These are phyloP conservation scores for Condylostylus longicornis DNA, from an alignment of 1,140 invertebrate genomes.

Conservation along the genomic window DNA sequence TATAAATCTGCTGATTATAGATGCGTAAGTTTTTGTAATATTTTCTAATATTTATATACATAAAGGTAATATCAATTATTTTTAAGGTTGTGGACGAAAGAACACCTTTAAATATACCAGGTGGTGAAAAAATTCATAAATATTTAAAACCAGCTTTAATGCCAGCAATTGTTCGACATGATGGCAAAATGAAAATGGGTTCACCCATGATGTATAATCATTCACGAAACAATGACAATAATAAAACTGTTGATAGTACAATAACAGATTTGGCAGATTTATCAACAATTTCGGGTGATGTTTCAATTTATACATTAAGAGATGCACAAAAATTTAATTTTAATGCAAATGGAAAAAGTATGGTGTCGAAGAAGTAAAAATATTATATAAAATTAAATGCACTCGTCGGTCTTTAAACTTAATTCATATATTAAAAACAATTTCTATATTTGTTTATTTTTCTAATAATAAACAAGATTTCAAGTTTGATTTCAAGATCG, in stretches of 20 bases:
- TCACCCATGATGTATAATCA: not conserved
- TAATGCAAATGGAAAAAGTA: too few species aligned
- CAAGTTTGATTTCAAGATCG: too few species aligned
- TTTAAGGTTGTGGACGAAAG: slow-evolving; percentile 24
- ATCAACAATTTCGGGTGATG: slow-evolving; percentile 25
- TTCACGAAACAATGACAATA: not conserved
- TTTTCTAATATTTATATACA: not conserved
- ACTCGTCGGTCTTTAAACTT: too few species aligned
- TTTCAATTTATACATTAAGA: slow-evolving; percentile 28
- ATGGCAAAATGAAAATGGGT: slow-evolving; percentile 22
- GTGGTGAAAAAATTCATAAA: slow-evolving; percentile 23
- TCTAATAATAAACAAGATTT: too few species aligned
- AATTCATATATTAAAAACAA: too few species aligned
- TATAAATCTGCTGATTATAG: slow-evolving; percentile 26
- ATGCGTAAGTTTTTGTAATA: slow-evolving; percentile 14
- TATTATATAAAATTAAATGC: too few species aligned
- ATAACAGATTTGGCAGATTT: slow-evolving; percentile 25
- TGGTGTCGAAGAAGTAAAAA: too few species aligned
- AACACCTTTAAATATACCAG: slow-evolving; percentile 22
- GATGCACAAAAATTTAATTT: slow-evolving; percentile 29
- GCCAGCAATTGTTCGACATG: slow-evolving; percentile 23
- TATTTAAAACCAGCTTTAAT: slow-evolving; percentile 20
- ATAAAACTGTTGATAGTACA: not conserved
- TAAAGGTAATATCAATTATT: not conserved
- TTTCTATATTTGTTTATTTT: too few species aligned